Evolutionary conservation across 1,140 invertebrate genomes (phyloP), one percentile per base, ranked within the genome.

Genomic region (Tachypleus tridentatus): DNA sequence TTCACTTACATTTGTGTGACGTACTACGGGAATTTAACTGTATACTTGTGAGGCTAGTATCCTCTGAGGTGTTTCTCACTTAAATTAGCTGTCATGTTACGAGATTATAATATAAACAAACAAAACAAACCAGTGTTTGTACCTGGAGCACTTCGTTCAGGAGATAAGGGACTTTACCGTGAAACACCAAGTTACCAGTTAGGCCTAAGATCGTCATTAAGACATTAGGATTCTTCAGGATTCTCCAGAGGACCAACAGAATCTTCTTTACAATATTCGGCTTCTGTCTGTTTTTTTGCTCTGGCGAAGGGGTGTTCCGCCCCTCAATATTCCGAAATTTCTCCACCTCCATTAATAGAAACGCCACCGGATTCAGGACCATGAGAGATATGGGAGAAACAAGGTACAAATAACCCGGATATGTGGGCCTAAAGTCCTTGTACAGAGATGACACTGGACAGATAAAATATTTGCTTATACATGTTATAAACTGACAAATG

Each of bases 161-260:
- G 1, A 65, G 52, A 50, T 57, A 63, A 1, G 68, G 68, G n/a
- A 69, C 49, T 51, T 61, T 58, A 3, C 57, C 59, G 49, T 58
- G 47, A 74, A 94, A 93, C 6, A 86, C 73, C 64, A 93, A 81
- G 77, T 97, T 97, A 8, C 89, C 91, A 61, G 86, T 75, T 6
- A 97, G 87, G 3, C 93, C 95, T 10, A 96, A 75, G 9, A 90
- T 76, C 1, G 94, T 97, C 91, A 97, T 97, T 10, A 93, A 82
- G 8, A 97, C 83, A 60, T 97, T 83, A 1, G 95, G 95, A 81
- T 98, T 97, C 3, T 85, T 81, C 58, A 87, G 80, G 57, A 97
- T 85, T 6, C 87, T 87, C 76, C 86, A 86, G 3, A 78, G 49
- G 4, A 79, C 73, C 8, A 10, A 29, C 8, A 49, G 58, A 59